A percentile compares a stretch with the other conserved stretches of the same genome.
phyloP scores from a whole-genome alignment of 2,797 vertebrate species.

The Manis crassicaudata region DNA sequence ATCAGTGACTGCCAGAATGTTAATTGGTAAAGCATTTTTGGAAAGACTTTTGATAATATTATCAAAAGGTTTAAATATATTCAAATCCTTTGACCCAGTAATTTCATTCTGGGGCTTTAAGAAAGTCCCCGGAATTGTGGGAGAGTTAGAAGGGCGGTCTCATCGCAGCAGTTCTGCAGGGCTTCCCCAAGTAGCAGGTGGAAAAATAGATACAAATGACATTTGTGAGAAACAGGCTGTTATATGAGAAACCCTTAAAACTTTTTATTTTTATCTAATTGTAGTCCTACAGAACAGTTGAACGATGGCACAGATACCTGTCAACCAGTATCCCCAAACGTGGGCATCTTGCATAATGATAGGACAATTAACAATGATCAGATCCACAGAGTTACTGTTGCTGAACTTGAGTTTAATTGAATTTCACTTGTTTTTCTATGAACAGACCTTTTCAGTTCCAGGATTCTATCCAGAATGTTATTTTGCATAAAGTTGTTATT shows the following conservation, averaged over 20 bases:
- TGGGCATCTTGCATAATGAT: neutral
- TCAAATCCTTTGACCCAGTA: neutral
- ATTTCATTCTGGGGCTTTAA: neutral
- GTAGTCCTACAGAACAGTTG: neutral
- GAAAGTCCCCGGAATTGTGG: neutral
- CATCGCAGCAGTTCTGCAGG: accelerated
- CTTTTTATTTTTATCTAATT: neutral
- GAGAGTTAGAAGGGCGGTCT: neutral
- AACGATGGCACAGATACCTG: neutral
- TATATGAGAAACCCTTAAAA: neutral
- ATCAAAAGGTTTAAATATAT: neutral
- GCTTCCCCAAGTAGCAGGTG: too few relatives aligned
- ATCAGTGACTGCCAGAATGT: neutral
- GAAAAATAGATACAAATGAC: neutral
- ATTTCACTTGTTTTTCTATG: neutral
- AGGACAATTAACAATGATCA: neutral
- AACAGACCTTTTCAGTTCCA: neutral
- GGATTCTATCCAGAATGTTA: neutral
- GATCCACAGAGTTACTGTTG: neutral
- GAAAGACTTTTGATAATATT: neutral
- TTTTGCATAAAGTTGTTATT: neutral
- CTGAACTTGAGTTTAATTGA: neutral
- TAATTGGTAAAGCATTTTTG: neutral
- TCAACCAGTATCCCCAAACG: neutral
- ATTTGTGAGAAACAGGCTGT: neutral